These are phyloP conservation scores for Eudyptes chrysolophus DNA, from an alignment of 2,113 vertebrate genomes.

Conservation along the genomic window DNA sequence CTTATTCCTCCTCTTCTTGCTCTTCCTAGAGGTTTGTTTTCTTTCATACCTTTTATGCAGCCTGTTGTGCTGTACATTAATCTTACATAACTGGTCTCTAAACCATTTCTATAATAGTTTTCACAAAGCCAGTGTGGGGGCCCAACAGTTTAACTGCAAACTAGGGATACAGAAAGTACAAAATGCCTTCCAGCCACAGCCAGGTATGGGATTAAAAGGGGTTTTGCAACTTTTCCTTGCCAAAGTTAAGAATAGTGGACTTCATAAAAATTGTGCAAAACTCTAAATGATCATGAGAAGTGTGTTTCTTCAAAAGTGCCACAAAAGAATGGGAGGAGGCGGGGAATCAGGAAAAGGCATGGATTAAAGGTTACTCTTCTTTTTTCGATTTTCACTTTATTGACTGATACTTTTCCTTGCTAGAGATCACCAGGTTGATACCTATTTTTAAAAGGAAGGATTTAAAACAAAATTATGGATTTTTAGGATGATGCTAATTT, in stretches of 20 bases:
- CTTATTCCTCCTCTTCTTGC: not conserved
- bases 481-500: not conserved
- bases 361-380: slow-evolving; percentile 34
- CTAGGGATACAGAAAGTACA: slow-evolving; percentile 1
- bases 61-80: slow-evolving; percentile 38
- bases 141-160: slow-evolving; percentile 33
- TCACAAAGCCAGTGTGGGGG: not conserved
- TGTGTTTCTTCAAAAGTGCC: slow-evolving; percentile 38
- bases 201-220: slow-evolving; percentile 51
- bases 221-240: slow-evolving; percentile 53
- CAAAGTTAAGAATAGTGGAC: slow-evolving; percentile 24
- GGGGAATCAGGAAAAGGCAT: not conserved
- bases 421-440: not conserved
- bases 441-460: not conserved
- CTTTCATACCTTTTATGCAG: slow-evolving; percentile 6
- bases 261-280: slow-evolving; percentile 54
- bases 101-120: slow-evolving; percentile 24
- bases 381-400: slow-evolving; percentile 22
- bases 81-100: slow-evolving; percentile 31
- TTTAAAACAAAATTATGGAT: not conserved
- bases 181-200: slow-evolving; percentile 11
- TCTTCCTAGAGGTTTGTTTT: not conserved
- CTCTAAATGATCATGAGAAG: slow-evolving; percentile 35
- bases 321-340: not conserved
- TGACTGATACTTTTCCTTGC: not conserved